Evolutionary conservation across 1,140 invertebrate species (phyloP), one percentile per base, ranked within the genome.

Genomic region (Lasioglossum baleicum): DNA sequence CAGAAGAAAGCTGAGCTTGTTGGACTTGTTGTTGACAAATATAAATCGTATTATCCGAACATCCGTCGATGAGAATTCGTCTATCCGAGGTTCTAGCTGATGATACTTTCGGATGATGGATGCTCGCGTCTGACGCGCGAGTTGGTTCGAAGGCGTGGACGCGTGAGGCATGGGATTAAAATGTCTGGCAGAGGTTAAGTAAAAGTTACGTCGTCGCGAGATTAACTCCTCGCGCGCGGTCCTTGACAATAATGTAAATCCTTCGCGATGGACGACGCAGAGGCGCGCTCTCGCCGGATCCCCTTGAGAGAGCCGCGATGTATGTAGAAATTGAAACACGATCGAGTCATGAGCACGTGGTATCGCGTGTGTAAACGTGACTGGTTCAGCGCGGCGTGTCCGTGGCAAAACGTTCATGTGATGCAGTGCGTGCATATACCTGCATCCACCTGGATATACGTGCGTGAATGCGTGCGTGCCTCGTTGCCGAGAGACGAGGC

Each of bases 301-400:
- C 40, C n/a, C 42, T 69, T 22, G 48, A 42, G 15, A 51, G 63
- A 15, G 17, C 35, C 44, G 56, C 10, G 10, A 13, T 56, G 26
- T 53, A 40, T 17, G 68, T 63, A 26, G 42, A 80, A 77, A 84
- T 73, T 58, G 83, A 67, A 78, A 72, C 66, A 56, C 60, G 79
- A 85, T 81, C 74, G 74, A 70, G 60, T 26, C 58, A 51, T 48
- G 67, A 80, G 75, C 84, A 86, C 84, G 84, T 86, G 84, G 75
- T 85, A 51, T 68, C 75, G 6, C 35, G 60, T 63, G 68, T 75
- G 80, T 84, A 85, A 84, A 85, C 84, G 84, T 85, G 83, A 84
- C 84, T 66, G 67, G 77, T 83, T 26, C 40, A 26, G 53, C 68
- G 31, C 60, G 78, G 66, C 83, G 31, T 75, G 76, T 71, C 68